These are phyloP conservation scores for Drosophila novamexicana DNA, from an alignment of 1,140 invertebrate genomes.

Conservation along the genomic window DNA sequence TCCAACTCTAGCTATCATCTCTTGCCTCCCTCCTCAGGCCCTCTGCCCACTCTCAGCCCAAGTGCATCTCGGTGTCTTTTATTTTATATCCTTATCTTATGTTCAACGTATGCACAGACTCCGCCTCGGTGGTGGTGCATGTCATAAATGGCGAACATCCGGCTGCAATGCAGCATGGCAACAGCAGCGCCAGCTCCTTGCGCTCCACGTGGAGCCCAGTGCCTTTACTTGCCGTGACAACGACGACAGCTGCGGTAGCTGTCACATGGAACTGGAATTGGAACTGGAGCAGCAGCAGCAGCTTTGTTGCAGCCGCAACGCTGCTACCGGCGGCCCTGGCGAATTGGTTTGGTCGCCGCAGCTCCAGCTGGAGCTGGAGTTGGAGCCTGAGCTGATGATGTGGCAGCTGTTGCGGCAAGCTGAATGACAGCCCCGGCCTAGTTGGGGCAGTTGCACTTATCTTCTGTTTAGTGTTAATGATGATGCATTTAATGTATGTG, in stretches of 20 bases:
- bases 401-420: constrained; percentile 57
- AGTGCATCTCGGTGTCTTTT: constrained; percentile 29
- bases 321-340: constrained; percentile 36
- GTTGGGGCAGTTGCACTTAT: constrained; percentile 62
- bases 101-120: constrained; percentile 84
- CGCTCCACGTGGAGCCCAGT: constrained; percentile 56
- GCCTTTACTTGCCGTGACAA: constrained; percentile 69
- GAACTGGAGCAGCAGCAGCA: constrained; percentile 32
- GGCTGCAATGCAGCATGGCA: constrained; percentile 89
- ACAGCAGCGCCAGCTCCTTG: constrained; percentile 84
- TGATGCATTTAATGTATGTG: constrained; percentile 73
- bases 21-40: not conserved
- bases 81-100: constrained; percentile 29
- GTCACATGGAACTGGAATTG: constrained; percentile 69
- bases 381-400: constrained; percentile 52
- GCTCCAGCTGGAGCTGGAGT: constrained; percentile 34
- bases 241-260: constrained; percentile 59
- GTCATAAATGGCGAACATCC: constrained; percentile 90
- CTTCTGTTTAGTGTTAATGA: constrained; percentile 59
- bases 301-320: constrained; percentile 26
- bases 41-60: not conserved
- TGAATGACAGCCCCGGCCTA: constrained; percentile 66
- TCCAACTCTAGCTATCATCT: constrained; percentile 16
- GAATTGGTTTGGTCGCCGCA: constrained; percentile 20
- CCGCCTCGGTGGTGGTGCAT: constrained; percentile 88